These are phyloP conservation scores for Trachelus troglodyta DNA, from an alignment of 2,888 invertebrate species.

Conservation along the genomic window DNA sequence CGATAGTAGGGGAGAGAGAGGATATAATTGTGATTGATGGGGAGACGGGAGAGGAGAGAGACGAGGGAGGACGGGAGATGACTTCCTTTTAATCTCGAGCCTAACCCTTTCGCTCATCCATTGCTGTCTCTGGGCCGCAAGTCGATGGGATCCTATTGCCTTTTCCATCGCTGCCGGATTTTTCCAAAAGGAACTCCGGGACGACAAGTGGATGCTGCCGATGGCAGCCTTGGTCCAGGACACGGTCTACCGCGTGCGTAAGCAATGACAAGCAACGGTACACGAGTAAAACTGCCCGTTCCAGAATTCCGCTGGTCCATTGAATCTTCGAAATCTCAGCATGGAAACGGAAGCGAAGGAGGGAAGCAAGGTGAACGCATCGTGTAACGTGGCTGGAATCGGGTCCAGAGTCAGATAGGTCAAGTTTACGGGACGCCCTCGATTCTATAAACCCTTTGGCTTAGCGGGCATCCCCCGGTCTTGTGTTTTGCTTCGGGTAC, in stretches of 20 bases:
- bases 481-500: constrained; percentile 49
- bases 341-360: background rate
- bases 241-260: too few relatives aligned
- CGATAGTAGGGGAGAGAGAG: constrained; percentile 55
- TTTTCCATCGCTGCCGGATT: background rate
- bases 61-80: constrained; percentile 48
- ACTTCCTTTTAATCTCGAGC: constrained; percentile 66
- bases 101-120: constrained; percentile 61
- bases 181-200: background rate
- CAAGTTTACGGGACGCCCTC: constrained; percentile 58
- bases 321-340: background rate
- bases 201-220: background rate
- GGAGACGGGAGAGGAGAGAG: constrained; percentile 43
- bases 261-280: background rate
- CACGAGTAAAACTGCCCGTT: background rate
- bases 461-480: constrained; percentile 54
- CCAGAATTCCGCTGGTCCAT: background rate
- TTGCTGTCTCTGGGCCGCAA: constrained; percentile 48
- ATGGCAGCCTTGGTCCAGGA: background rate
- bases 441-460: constrained; percentile 60
- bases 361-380: background rate
- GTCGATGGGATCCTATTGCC: constrained; percentile 50
- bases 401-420: constrained; percentile 45
- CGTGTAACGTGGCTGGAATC: background rate
- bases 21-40: constrained; percentile 66